These are phyloP conservation scores for Orthosia incerta DNA, from an alignment of 2,888 invertebrate species.

Conservation along the genomic window DNA sequence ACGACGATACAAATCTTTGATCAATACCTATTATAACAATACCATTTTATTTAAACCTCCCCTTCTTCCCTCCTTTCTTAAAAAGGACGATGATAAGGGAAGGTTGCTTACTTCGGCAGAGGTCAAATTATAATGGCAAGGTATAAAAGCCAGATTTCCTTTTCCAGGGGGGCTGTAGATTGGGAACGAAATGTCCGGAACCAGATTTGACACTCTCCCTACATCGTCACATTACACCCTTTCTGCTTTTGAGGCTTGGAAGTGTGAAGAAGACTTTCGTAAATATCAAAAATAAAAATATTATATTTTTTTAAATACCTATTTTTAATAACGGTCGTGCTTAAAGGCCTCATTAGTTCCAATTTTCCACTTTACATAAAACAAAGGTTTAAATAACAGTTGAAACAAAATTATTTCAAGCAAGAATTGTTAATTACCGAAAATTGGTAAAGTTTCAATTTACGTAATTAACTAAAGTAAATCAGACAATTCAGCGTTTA, in stretches of 20 bases:
- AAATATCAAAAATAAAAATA: background rate
- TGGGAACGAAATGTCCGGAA: constrained; percentile 81
- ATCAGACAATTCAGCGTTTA: constrained; percentile 15
- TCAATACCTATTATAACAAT: constrained; percentile 71
- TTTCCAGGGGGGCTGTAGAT: constrained; percentile 80
- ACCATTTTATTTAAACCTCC: constrained; percentile 62
- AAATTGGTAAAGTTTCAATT: constrained; percentile 35
- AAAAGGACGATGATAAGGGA: constrained; percentile 7
- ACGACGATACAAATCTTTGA: constrained; percentile 70
- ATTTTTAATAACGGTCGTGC: background rate
- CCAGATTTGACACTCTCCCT: constrained; percentile 84
- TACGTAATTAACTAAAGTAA: constrained; percentile 15
- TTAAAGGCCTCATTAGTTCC: background rate
- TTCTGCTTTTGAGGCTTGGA: constrained; percentile 70
- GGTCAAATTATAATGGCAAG: constrained; percentile 68
- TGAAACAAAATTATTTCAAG: background rate
- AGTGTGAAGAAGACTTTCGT: constrained; percentile 67
- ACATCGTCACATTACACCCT: constrained; percentile 82
- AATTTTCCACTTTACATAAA: background rate
- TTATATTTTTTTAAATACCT: too few relatives aligned
- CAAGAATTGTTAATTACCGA: constrained; percentile 14
- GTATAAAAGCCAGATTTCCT: constrained; percentile 76
- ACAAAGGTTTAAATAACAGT: background rate
- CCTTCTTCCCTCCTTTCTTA: background rate
- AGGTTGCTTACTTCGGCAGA: constrained; percentile 20